Conservation (phyloP, 2,888 invertebrate species). For the Drosophila meridionalis region DNA sequence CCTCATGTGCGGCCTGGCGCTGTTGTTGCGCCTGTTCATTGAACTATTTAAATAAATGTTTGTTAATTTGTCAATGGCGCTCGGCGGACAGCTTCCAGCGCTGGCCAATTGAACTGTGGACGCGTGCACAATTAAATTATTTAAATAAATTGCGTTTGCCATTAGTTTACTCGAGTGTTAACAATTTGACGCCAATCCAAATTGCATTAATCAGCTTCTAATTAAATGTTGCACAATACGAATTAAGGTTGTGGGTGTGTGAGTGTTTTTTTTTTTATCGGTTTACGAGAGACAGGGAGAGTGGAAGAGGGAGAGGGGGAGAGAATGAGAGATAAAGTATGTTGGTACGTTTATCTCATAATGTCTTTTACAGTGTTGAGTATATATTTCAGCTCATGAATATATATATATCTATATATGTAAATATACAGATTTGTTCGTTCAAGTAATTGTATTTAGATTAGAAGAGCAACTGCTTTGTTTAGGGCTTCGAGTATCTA, state of each 20-base stretch:
- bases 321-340: neutral
- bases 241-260: neutral
- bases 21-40: slow-evolving; percentile 19
- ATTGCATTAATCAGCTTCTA: slow-evolving; percentile 16
- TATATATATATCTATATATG: too few relatives aligned
- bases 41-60: slow-evolving; percentile 42
- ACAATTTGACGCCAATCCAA: slow-evolving; percentile 19
- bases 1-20: neutral
- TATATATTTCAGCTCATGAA: too few relatives aligned
- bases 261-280: neutral
- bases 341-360: too few relatives aligned
- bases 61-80: slow-evolving; percentile 49
- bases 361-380: too few relatives aligned
- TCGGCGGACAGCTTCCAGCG: slow-evolving; percentile 17
- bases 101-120: slow-evolving; percentile 17
- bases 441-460: too few relatives aligned
- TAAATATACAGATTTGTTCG: too few relatives aligned
- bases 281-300: neutral
- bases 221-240: slow-evolving; percentile 7
- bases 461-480: too few relatives aligned
- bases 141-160: slow-evolving; percentile 44
- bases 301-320: neutral
- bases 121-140: slow-evolving; percentile 23
- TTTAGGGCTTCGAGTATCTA: too few relatives aligned
- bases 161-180: slow-evolving; percentile 15